Conservation (phyloP, 1,140 invertebrate species). For the Zaprionus camerounensis region DNA sequence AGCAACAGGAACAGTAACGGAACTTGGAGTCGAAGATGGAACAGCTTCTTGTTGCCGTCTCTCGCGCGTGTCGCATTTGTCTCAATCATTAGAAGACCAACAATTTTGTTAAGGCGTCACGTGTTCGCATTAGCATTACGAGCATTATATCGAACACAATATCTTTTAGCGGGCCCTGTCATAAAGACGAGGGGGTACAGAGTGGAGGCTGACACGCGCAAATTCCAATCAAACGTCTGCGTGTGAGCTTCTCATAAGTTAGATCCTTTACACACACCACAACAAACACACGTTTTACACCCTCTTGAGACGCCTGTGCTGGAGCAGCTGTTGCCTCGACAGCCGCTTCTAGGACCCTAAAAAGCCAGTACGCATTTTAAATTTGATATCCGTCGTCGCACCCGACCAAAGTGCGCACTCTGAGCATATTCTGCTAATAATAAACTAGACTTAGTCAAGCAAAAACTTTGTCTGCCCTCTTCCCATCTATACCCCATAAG, state of each 20-base stretch:
- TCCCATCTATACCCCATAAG: not conserved
- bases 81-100: constrained; percentile 47
- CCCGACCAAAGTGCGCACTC: not conserved
- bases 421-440: not conserved
- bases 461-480: not conserved
- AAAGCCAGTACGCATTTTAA: constrained; percentile 6
- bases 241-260: constrained; percentile 19
- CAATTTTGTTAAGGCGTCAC: constrained; percentile 48
- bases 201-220: not conserved
- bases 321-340: constrained; percentile 26
- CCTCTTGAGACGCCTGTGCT: not conserved
- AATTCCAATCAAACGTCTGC: constrained; percentile 46
- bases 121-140: constrained; percentile 56
- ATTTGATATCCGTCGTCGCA: not conserved
- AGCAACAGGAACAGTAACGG: not conserved
- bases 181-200: not conserved
- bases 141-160: constrained; percentile 33
- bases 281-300: not conserved
- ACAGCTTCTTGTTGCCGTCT: not conserved
- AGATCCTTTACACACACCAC: not conserved
- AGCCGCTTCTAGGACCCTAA: not conserved
- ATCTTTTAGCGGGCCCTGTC: constrained; percentile 5
- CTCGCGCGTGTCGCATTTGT: constrained; percentile 28
- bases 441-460: not conserved
- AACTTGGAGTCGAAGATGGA: not conserved